Conservation (phyloP, 2,888 invertebrate species). For the Callinectes sapidus region DNA sequence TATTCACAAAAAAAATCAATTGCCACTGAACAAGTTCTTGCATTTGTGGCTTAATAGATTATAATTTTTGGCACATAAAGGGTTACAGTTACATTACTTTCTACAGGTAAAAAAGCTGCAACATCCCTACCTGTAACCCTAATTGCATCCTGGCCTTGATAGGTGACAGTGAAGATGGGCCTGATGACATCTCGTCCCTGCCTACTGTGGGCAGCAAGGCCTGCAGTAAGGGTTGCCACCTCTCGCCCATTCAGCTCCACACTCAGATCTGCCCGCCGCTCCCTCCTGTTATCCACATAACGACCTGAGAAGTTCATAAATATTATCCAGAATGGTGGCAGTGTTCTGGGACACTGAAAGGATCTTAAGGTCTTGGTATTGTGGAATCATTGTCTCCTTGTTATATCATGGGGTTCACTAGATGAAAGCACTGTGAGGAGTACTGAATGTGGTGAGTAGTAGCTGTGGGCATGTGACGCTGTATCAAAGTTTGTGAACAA, state of each 20-base stretch:
- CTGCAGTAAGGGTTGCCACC: slow-evolving; percentile 47
- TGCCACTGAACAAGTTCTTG: no score
- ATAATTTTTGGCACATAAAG: not conserved
- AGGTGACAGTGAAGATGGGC: slow-evolving; percentile 59
- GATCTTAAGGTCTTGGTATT: no score
- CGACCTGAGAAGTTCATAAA: slow-evolving; percentile 52
- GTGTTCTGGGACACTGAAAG: no score
- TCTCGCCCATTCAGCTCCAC: slow-evolving; percentile 50
- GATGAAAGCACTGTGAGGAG: no score
- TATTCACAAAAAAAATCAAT: no score
- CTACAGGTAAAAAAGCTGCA: not conserved
- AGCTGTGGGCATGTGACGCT: no score
- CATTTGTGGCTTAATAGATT: no score
- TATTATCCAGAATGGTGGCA: not conserved
- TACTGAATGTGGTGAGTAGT: no score
- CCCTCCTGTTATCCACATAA: slow-evolving; percentile 47
- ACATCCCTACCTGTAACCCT: slow-evolving; percentile 49
- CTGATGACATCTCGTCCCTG: slow-evolving; percentile 49
- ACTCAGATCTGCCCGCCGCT: slow-evolving; percentile 57
- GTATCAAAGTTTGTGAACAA: no score
- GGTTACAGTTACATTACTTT: not conserved
- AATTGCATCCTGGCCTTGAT: slow-evolving; percentile 54
- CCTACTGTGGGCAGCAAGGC: slow-evolving; percentile 53
- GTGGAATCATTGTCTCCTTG: no score
- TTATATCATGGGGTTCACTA: no score